Evolutionary conservation across 2,797 vertebrate genomes (phyloP), one percentile per base, ranked within the genome.

Genomic region (Lagodon rhomboides): DNA sequence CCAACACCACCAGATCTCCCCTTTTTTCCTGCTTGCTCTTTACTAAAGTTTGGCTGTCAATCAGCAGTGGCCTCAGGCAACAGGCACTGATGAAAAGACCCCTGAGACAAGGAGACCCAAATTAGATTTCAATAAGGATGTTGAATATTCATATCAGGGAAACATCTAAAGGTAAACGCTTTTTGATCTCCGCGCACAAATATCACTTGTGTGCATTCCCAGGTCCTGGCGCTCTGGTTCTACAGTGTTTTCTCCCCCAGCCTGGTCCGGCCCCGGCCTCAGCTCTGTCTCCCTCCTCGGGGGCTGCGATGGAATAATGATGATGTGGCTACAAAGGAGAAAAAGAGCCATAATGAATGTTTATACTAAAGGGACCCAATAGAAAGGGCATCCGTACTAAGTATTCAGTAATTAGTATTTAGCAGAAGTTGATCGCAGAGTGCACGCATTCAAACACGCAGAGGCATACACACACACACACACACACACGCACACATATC

Each of bases 121-220:
- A 98, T 98, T 97, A 98, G 97, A 96, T 97, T 97, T 98, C 97
- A 99, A 98, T 97, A 98, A 98, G 97, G 97, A 97, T 96, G 94
- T 93, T 96, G 95, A 98, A 98, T 97, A 98, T 98, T 98, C 97
- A 98, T 98, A 97, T 96, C 94, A 93, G 95, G 93, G 95, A 97
- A 97, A 97, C 97, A 98, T 98, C 97, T 98, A 96, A 98, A 96
- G 97, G 96, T 96, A 96, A 95, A 95, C 67, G 94, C 93, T 94
- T 96, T 96, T 96, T 94, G 93, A 96, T 97, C 94, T 95, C 91
- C 70, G 92, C 90, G 88, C 92, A 94, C 96, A 98, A 96, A 96
- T 92, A 96, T 94, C 92, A 96, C 94, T 94, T 96, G 95, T 93
- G 95, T 96, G 95, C 94, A 89, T 95, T 95, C 91, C 93, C 94